These are phyloP conservation scores for Paguma larvata DNA, from an alignment of 2,797 vertebrate genomes.

Conservation along the genomic window DNA sequence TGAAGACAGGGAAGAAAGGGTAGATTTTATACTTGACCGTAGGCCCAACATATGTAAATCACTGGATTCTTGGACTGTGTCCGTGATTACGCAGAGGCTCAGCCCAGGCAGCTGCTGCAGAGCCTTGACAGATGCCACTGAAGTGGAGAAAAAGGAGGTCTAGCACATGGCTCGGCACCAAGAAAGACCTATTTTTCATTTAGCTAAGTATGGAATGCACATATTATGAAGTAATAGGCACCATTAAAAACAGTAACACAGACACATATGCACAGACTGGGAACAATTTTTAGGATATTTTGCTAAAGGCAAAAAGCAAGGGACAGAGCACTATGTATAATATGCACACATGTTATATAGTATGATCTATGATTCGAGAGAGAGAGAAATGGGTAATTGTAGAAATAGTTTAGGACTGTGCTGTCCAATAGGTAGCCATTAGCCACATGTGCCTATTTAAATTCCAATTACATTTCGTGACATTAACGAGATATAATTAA, in stretches of 20 bases:
- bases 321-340: conserved; percentile 28
- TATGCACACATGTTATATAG: not conserved
- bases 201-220: not conserved
- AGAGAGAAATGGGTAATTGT: not conserved
- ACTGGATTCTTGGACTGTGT: not conserved
- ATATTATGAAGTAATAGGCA: not conserved
- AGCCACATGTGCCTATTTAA: not conserved
- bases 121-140: not conserved
- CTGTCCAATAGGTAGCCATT: not conserved
- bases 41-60: not conserved
- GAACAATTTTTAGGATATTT: not conserved
- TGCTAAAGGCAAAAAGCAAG: conserved; percentile 46
- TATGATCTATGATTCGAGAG: not conserved
- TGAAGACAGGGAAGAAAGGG: conserved; percentile 28
- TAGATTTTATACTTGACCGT: not conserved
- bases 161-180: not conserved
- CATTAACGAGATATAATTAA: not conserved
- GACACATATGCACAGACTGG: not conserved
- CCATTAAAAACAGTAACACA: not conserved
- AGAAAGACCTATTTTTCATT: conserved; percentile 47
- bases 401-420: conserved; percentile 36
- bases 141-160: not conserved
- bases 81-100: not conserved
- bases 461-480: not conserved
- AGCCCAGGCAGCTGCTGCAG: not conserved